phyloP scores from a whole-genome alignment of 2,888 invertebrate genomes.

The Macaria notata region DNA sequence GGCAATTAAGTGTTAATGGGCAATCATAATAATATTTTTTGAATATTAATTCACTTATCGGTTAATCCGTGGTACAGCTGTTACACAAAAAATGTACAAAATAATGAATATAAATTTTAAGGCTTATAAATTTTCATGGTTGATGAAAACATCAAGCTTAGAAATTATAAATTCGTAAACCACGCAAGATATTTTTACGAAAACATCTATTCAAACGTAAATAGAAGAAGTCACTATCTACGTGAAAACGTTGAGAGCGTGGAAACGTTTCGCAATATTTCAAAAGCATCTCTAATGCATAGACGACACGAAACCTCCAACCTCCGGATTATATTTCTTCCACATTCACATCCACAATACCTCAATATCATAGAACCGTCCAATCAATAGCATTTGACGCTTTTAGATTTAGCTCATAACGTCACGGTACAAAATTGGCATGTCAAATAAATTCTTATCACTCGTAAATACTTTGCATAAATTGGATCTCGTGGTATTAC shows the following conservation, averaged over 20 bases:
- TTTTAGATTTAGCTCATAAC: constrained; percentile 54
- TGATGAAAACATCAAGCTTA: too few species aligned
- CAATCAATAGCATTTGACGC: constrained; percentile 48
- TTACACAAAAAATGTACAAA: constrained; percentile 13
- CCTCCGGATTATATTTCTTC: constrained; percentile 32
- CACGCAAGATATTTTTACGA: neutral
- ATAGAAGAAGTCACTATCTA: neutral
- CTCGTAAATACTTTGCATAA: constrained; percentile 78
- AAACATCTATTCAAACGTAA: neutral
- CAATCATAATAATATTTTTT: constrained; percentile 57
- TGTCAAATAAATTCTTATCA: constrained; percentile 76
- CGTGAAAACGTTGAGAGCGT: constrained; percentile 4
- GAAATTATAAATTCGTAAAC: neutral
- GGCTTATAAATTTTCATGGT: too few species aligned
- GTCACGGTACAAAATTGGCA: constrained; percentile 62
- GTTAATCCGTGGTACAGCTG: constrained; percentile 13
- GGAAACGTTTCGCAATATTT: constrained; percentile 16
- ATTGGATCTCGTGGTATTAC: constrained; percentile 70
- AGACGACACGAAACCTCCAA: constrained; percentile 22
- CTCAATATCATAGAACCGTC: constrained; percentile 49
- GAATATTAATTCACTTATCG: constrained; percentile 23
- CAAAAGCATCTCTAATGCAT: constrained; percentile 23
- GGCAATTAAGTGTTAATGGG: too few species aligned
- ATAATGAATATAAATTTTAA: too few species aligned
- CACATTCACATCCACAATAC: constrained; percentile 32